These are phyloP conservation scores for Mastigias papua DNA, from an alignment of 30 jellyfish, hydroid and myxozoan genomes.

Conservation along the genomic window DNA sequence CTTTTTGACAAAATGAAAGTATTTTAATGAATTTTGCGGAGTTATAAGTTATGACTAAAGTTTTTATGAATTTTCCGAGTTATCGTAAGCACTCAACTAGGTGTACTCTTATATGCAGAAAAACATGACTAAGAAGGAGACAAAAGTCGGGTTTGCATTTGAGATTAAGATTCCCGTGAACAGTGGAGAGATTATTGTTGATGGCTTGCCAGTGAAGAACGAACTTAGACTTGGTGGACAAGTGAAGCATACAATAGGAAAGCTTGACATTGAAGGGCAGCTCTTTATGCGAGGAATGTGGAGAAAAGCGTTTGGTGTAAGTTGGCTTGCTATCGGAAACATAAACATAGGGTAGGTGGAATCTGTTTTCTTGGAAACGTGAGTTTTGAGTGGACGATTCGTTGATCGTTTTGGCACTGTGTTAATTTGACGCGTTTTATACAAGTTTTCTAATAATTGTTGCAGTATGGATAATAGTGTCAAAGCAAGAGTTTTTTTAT, in stretches of 20 bases:
- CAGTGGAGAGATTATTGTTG: slow-evolving; percentile 85
- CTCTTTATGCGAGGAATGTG: slow-evolving; percentile 98
- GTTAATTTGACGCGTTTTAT: too few relatives aligned
- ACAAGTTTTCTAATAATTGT: too few relatives aligned
- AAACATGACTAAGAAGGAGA: slow-evolving; percentile 80
- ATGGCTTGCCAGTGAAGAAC: slow-evolving; percentile 77
- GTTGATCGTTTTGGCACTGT: not conserved
- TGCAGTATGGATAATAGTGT: too few relatives aligned
- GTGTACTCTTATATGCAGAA: slow-evolving; percentile 29
- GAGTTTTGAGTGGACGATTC: not conserved
- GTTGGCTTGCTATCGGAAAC: slow-evolving; percentile 96
- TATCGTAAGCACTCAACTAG: not conserved
- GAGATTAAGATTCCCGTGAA: slow-evolving; percentile 88
- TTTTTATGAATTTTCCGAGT: too few relatives aligned
- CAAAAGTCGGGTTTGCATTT: slow-evolving; percentile 81
- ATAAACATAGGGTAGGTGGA: slow-evolving; percentile 85
- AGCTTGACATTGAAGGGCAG: slow-evolving; percentile 75
- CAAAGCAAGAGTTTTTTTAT: too few relatives aligned
- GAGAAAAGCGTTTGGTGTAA: slow-evolving; percentile 95
- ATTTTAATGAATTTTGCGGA: too few relatives aligned
- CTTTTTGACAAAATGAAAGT: too few relatives aligned
- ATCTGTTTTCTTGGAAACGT: not conserved
- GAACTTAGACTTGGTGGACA: slow-evolving; percentile 88
- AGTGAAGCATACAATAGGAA: slow-evolving; percentile 80
- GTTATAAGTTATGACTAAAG: too few relatives aligned